Evolutionary conservation across 2,113 vertebrate genomes (phyloP), one percentile per base, ranked within the genome.

Genomic region (Eptesicus fuscus): DNA sequence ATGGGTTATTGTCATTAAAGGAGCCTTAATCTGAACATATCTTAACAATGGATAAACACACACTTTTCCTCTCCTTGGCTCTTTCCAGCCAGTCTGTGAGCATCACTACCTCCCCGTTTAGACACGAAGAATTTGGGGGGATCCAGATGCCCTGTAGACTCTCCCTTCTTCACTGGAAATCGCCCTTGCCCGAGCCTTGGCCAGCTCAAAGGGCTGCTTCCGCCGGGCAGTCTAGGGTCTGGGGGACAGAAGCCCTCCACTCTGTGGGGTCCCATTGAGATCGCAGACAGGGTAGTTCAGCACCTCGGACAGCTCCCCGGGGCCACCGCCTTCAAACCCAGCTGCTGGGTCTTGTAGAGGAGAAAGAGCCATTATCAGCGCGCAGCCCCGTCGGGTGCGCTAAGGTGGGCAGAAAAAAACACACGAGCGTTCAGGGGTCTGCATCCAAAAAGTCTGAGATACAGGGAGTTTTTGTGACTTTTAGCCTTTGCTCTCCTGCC

Each of bases 221-320:
- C 10, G 1, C 22, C 53, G 56, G 25, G 22, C 73, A 13, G 1
- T 23, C 73, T 13, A 7, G 32, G 18, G 30, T 69, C 73, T 25
- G 30, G 5, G 1, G 23, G 40, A 10, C 13, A 13, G 42, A 16
- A 25, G 4, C 35, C 59, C 23, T 61, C n/a, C 70, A 0, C 28
- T n/a, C n/a, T 5, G 44, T 10, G 1, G 14, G 1, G 14, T 6
- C 14, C 53, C 0, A 2, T 5, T 3, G n/a, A 49, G n/a, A 23
- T 25, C 9, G 20, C 0, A 3, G 42, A 7, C 22, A 0, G 20
- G 7, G 71, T 25, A 7, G 42, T 96, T 97, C 97, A 97, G 97
- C 9, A 97, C 96, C 96, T 16, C 37, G 96, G 97, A 97, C 94
- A 97, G 97, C 42, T 90, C 95, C 96, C 1, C 4, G 18, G 0